Base-by-base conservation (phyloP, 2,888 invertebrate species). In the Tiliacea citrago region DNA sequence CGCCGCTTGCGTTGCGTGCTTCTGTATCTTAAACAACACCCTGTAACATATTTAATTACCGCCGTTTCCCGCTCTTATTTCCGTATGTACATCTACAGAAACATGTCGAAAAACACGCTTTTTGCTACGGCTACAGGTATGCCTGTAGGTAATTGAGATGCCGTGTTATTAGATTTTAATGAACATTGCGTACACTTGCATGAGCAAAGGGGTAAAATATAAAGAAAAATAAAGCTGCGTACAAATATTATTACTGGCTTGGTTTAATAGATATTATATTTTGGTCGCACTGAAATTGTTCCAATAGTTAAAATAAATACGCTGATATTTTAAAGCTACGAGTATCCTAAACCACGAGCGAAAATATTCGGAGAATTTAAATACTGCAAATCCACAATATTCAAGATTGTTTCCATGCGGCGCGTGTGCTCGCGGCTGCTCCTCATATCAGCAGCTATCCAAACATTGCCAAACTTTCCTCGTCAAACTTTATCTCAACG, bases 1-100 rank as follows among this genome's bases (percentile, higher is more conserved):
- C 76, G 88, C 89, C 89, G 80, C 82, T 85, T 90, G 88, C 89
- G 65, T 70, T 72, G 75, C 75, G 85, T 89, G 81, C 88, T 93
- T 93, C 92, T 94, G 93, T 91, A 91, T 93, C 90, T 91, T 89
- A 90, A 90, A 89, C 88, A 91, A 91, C 92, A 91, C 90, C 92
- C 91, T 80, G 84, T 90, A 91, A 92, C 91, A 92, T 93, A 93
- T 94, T 94, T 93, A 95, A 95, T 95, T 94, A 94, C 81, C 7
- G 16, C 18, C 18, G 29, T 51, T 67, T 66, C 71, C 68, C 53
- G 78, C 60, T 73, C 69, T 65, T 53, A 62, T 71, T 77, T 63
- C 51, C n/a, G 29, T 51, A 71, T 68, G 35, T 77, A 66, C 62
- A 61, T 67, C 49, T 70, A 55, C 63, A n/a, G 63, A 73, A 74